Evolutionary conservation across 2,888 invertebrate genomes (phyloP).

Genomic region (Meiosimyza platycephala): DNA sequence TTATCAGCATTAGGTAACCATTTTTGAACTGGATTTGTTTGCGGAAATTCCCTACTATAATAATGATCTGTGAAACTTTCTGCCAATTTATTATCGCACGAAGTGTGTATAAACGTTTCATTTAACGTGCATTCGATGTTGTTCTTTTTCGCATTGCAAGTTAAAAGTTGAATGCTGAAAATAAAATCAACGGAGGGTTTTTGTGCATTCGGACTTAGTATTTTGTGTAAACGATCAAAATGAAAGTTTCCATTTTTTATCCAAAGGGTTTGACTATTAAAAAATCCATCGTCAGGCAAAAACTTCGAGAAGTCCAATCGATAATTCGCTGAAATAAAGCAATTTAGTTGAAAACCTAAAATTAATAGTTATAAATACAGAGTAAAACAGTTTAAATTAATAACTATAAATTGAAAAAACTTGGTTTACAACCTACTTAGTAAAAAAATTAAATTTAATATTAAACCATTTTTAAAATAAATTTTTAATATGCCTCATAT

Average conservation of each 20-base stretch:
- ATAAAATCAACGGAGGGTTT: slow-evolving; percentile 57
- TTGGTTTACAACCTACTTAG: no score
- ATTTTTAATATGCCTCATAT: background rate
- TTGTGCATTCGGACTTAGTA: slow-evolving; percentile 44
- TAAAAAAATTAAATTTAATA: no score
- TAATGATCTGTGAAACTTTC: slow-evolving; percentile 36
- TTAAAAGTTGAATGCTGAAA: slow-evolving; percentile 52
- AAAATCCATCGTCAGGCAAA: slow-evolving; percentile 52
- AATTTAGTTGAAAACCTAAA: no score
- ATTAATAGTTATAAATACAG: background rate
- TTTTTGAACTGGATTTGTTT: slow-evolving; percentile 15
- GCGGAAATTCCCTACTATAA: slow-evolving; percentile 33
- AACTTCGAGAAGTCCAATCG: slow-evolving; percentile 55
- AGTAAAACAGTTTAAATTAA: background rate
- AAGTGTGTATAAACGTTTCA: slow-evolving; percentile 30
- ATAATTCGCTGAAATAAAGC: slow-evolving; percentile 50
- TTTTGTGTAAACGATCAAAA: slow-evolving; percentile 51
- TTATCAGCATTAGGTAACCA: background rate
- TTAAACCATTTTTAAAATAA: background rate
- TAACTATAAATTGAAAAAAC: background rate
- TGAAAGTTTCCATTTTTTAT: slow-evolving; percentile 47
- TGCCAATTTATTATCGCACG: slow-evolving; percentile 28
- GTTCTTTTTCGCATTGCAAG: slow-evolving; percentile 38
- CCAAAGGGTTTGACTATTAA: slow-evolving; percentile 40
- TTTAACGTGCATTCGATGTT: slow-evolving; percentile 21